Evolutionary conservation across 2,888 invertebrate genomes (phyloP), one percentile per base, ranked within the genome.

Genomic region (Drosophila tanythrix): DNA sequence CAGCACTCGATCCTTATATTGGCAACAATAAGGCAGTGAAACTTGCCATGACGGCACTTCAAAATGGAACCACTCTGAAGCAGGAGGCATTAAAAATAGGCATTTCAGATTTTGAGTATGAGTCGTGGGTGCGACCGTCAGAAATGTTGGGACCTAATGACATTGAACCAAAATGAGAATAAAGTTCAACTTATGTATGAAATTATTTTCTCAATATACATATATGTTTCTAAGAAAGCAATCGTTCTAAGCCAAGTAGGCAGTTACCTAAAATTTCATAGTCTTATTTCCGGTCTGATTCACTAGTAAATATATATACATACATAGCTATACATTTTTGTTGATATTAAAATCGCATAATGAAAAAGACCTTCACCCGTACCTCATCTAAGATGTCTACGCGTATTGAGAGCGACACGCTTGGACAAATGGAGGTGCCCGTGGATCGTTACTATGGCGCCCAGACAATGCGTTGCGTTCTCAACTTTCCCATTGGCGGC

Each of bases 401-500:
- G 18, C 92, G 92, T 43, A 62, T 75, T 76, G 98, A 99, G 93
- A 94, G 93, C 33, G 99, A 99, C 92, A 98, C 98, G 0, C 97
- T 99, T 93, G 99, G 99, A 0, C 97, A 98, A 91, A 93, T 99
- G 60, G 96, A 97, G 75, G 99, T 99, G 0, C 98, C 98, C 0
- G 94, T 94, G 51, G 96, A 97, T 92, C 97, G 96, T 92, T 96
- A 98, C 91, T 99, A 98, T 95, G 99, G 99, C 33, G 97, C 98
- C 0, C 98, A 99, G 93, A 99, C 99, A 10, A 96, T 98, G 58
- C 94, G 99, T 74, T 99, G 99, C 4, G 94, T 97, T 61, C 96
- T 97, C 92, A 99, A 99, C 94, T 99, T 99, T 94, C 97, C 98
- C 27, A 99, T 99, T 90, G 99, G 99, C 8, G 98, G 97, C 15